Conservation (phyloP, 2,797 vertebrate species). For the Phataginus tricuspis region DNA sequence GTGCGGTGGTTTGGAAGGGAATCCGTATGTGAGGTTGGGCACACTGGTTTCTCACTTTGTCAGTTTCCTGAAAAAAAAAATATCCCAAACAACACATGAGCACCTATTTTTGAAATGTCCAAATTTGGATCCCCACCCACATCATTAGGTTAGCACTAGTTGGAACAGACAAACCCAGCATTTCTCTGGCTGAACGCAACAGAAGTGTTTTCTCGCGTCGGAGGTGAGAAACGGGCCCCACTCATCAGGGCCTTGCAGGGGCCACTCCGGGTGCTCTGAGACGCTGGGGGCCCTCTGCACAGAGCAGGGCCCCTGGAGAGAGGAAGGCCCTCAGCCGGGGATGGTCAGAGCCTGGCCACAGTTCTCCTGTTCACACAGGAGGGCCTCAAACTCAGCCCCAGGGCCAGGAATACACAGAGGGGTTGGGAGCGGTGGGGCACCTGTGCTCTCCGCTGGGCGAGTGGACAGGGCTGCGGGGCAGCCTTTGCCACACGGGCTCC, state of each 20-base stretch:
- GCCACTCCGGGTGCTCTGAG: background rate
- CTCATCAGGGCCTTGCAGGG: background rate
- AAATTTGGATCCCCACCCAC: background rate
- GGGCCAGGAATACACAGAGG: rapidly evolving
- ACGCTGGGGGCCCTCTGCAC: background rate
- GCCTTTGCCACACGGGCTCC: rapidly evolving
- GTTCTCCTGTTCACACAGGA: background rate
- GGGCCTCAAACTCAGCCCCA: rapidly evolving
- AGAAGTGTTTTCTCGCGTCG: rapidly evolving
- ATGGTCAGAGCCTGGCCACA: rapidly evolving
- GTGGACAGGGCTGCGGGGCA: background rate
- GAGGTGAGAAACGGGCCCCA: background rate
- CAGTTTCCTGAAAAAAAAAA: background rate
- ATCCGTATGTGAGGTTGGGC: background rate
- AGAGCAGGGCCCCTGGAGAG: background rate
- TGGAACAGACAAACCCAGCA: rapidly evolving
- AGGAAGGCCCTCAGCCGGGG: rapidly evolving
- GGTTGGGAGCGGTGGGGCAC: rapidly evolving
- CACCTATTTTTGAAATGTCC: background rate
- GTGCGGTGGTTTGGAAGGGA: background rate
- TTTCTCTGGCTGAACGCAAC: background rate
- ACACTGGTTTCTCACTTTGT: background rate
- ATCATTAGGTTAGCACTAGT: rapidly evolving
- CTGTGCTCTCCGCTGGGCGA: rapidly evolving
- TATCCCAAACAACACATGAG: background rate